Evolutionary conservation across 2,888 invertebrate genomes (phyloP).

Genomic region (Eupithecia subfuscata): DNA sequence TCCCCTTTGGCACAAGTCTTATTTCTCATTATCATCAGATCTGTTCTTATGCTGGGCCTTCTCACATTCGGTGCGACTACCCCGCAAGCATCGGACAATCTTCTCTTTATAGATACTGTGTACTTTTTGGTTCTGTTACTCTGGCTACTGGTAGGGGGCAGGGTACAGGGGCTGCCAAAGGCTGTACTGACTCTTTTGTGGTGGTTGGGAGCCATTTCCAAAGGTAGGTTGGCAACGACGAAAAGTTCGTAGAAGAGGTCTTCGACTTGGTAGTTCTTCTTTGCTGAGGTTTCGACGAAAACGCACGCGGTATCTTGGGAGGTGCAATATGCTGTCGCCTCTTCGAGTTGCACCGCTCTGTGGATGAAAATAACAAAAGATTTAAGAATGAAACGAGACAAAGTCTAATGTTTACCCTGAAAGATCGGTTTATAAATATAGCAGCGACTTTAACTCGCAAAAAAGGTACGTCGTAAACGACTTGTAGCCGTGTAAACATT

Average conservation of each 20-base stretch:
- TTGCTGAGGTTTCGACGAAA: conserved; percentile 93
- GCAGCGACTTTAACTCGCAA: background rate
- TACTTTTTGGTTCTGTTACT: conserved; percentile 88
- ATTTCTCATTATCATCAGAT: conserved; percentile 94
- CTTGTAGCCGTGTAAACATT: too few species aligned
- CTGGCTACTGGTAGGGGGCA: conserved; percentile 87
- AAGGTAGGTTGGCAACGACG: conserved; percentile 90
- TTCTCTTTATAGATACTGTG: conserved; percentile 91
- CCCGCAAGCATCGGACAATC: conserved; percentile 94
- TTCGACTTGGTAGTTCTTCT: conserved; percentile 91
- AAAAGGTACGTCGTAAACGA: too few species aligned
- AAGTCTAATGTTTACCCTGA: background rate
- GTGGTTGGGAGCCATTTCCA: conserved; percentile 95
- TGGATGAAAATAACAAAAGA: background rate
- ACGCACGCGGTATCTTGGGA: conserved; percentile 90
- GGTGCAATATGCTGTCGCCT: conserved; percentile 90
- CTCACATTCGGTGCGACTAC: conserved; percentile 95
- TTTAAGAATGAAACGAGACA: background rate
- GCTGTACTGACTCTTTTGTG: conserved; percentile 91
- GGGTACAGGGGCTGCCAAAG: conserved; percentile 90
- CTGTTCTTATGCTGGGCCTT: conserved; percentile 93
- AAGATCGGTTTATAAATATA: background rate
- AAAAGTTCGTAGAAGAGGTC: conserved; percentile 94
- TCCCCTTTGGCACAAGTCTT: conserved; percentile 90
- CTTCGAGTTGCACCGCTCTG: conserved; percentile 91